Conservation (phyloP, 2,797 vertebrate species). For the Yasuhikotakia modesta region DNA sequence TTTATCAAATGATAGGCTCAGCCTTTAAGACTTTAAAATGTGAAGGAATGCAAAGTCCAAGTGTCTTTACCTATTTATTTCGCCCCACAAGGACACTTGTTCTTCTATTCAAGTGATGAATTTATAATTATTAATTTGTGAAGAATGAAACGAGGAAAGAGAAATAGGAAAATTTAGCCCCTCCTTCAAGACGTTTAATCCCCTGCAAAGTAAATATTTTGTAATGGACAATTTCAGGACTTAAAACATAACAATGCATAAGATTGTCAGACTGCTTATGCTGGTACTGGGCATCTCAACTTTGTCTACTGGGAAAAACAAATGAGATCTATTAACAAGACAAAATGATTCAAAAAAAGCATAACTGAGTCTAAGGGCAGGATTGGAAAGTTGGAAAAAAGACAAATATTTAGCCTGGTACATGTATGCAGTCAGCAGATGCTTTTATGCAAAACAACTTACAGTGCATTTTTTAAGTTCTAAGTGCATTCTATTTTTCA, state of each 20-base stretch:
- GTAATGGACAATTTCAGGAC: conserved; percentile 58
- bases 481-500: not conserved
- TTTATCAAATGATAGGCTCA: conserved; percentile 50
- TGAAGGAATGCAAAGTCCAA: conserved; percentile 24
- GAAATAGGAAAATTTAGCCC: conserved; percentile 37
- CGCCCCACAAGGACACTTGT: conserved; percentile 55
- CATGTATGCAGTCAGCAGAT: conserved; percentile 17
- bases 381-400: too few species aligned
- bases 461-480: not conserved
- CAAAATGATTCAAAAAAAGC: too few species aligned
- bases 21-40: conserved; percentile 22
- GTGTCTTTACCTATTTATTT: conserved; percentile 56
- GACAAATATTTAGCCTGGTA: conserved; percentile 49
- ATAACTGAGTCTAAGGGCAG: too few species aligned
- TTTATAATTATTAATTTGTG: conserved; percentile 57
- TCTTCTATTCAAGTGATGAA: conserved; percentile 44
- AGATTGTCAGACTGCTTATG: conserved; percentile 22
- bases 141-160: conserved; percentile 36
- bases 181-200: conserved; percentile 51
- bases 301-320: conserved; percentile 46
- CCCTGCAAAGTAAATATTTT: conserved; percentile 60
- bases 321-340: conserved; percentile 14
- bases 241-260: conserved; percentile 52
- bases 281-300: conserved; percentile 46
- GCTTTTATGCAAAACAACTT: not conserved